phyloP scores from a whole-genome alignment of 2,888 invertebrate species.

The Oithona nana region DNA sequence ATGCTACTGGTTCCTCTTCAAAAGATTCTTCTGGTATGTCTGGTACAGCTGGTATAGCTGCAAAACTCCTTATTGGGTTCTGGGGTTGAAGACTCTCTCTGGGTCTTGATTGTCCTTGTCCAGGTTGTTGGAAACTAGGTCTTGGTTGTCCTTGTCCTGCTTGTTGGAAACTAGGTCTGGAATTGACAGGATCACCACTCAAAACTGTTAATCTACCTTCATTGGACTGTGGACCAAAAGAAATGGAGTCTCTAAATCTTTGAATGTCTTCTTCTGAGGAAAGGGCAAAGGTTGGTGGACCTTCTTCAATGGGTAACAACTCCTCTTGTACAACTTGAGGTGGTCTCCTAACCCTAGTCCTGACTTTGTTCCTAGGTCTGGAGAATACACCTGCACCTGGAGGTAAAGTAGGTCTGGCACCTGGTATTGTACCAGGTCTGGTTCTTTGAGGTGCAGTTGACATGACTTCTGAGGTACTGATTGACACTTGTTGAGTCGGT shows the following conservation, averaged over 20 bases:
- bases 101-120: neutral
- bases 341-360: neutral
- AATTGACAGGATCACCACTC: neutral
- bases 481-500: neutral
- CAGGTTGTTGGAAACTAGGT: neutral
- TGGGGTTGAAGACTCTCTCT: neutral
- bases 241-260: neutral
- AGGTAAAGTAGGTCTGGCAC: neutral
- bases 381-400: neutral
- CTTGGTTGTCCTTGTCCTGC: too few species aligned
- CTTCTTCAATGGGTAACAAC: neutral
- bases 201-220: neutral
- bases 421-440: neutral
- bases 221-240: neutral
- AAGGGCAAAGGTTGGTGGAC: constrained; percentile 8
- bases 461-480: neutral
- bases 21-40: too few species aligned
- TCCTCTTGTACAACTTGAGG: neutral
- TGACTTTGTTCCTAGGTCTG: neutral
- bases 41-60: neutral
- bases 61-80: neutral
- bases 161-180: too few species aligned
- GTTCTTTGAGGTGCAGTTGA: neutral
- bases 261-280: constrained; percentile 2
- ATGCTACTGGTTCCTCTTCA: neutral